Conservation (phyloP, 2,797 vertebrate species). For the Eidolon dupreanum region DNA sequence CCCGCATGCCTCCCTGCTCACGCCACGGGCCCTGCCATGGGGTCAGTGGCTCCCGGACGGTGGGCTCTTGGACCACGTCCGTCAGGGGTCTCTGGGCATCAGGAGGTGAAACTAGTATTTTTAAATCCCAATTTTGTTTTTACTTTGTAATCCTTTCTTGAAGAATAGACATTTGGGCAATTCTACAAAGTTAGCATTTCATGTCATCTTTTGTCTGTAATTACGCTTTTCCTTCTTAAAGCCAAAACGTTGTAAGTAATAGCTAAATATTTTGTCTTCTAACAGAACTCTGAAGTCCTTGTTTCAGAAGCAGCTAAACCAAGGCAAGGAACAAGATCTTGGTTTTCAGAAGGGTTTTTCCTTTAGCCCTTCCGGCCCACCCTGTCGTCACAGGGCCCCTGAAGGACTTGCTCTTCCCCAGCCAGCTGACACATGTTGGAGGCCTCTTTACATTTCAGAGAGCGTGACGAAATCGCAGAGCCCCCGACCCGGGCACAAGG, state of each 20-base stretch:
- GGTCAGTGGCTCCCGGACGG: accelerated
- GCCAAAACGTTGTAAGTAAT: neutral
- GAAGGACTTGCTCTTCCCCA: neutral
- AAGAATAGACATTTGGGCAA: neutral
- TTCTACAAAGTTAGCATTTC: neutral
- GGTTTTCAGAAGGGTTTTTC: neutral
- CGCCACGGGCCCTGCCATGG: accelerated
- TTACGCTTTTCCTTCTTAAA: neutral
- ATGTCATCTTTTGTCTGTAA: neutral
- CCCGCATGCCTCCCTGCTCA: accelerated
- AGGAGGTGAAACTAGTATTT: neutral
- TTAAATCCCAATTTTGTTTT: neutral
- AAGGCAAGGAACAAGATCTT: neutral
- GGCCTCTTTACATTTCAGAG: neutral
- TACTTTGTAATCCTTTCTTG: neutral
- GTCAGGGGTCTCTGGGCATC: neutral
- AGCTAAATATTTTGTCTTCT: slow-evolving; percentile 19
- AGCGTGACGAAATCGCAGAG: neutral
- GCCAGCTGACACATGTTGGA: neutral
- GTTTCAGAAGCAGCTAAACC: slow-evolving; percentile 29
- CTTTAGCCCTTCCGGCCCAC: neutral
- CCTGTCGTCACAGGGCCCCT: neutral
- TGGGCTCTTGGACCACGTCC: neutral
- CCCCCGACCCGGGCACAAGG: neutral
- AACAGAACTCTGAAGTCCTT: neutral